phyloP scores from a whole-genome alignment of 2,888 invertebrate genomes.

The Syrista parreyssii region DNA sequence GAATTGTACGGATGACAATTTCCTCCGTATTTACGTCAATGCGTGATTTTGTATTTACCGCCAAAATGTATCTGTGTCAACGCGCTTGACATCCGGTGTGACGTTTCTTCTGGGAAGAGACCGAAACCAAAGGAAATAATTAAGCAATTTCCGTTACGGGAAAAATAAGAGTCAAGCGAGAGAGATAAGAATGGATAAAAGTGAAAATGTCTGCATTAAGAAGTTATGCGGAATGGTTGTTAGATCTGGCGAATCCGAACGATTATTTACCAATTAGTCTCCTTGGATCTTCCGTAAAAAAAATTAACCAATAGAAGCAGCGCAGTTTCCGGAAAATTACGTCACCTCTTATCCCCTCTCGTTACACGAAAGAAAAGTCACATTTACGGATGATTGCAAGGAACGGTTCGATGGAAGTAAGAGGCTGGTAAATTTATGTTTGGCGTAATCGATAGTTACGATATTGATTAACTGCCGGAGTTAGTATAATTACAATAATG shows the following conservation, averaged over 20 bases:
- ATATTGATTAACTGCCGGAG: background rate
- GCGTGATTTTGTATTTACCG: background rate
- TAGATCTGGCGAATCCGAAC: background rate
- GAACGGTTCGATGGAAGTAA: background rate
- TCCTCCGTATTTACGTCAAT: background rate
- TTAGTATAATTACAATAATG: background rate
- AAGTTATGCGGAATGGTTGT: background rate
- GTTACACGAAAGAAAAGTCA: background rate
- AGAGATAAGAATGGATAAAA: background rate
- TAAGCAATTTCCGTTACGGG: background rate
- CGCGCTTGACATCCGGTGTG: background rate
- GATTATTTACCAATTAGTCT: background rate
- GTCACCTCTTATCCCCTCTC: background rate
- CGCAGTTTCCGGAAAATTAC: background rate
- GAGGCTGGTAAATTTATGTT: too few species aligned
- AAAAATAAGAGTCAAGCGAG: background rate
- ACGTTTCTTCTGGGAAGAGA: background rate
- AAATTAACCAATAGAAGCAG: background rate
- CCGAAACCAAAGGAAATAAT: background rate
- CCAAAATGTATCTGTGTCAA: background rate
- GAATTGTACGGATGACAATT: background rate
- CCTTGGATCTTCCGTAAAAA: background rate
- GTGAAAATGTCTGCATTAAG: background rate
- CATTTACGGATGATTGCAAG: background rate
- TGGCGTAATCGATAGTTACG: background rate